These are phyloP conservation scores for Dryobates pubescens DNA, from an alignment of 2,797 vertebrate genomes.

Conservation along the genomic window DNA sequence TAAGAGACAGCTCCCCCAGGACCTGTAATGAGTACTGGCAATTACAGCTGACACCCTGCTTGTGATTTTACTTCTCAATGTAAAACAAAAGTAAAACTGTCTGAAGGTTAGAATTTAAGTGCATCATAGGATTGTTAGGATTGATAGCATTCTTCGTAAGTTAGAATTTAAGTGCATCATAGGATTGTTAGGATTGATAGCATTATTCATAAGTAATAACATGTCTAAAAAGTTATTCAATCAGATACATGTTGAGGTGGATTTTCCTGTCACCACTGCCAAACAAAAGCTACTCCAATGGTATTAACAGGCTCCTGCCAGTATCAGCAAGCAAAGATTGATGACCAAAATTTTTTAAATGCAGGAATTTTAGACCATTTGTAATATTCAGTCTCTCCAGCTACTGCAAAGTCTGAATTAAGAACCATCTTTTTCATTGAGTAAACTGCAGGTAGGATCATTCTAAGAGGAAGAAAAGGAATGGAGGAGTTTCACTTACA, in stretches of 20 bases:
- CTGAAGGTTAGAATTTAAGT: background rate
- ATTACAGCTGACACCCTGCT: background rate
- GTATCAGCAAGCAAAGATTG: background rate
- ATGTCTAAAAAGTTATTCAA: background rate
- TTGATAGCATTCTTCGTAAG: background rate
- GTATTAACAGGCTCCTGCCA: background rate
- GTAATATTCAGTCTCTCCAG: background rate
- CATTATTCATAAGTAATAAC: background rate
- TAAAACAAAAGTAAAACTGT: background rate
- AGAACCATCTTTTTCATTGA: background rate
- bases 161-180: background rate
- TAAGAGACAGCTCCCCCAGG: background rate
- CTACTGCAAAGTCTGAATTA: background rate
- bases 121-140: background rate
- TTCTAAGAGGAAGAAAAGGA: background rate
- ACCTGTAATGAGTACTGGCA: background rate
- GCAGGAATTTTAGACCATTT: background rate
- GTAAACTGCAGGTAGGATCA: background rate
- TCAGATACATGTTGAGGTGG: background rate
- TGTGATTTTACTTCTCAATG: background rate
- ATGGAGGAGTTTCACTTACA: background rate
- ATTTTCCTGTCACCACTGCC: background rate
- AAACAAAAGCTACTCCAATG: background rate
- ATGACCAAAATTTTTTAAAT: background rate
- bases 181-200: conserved; percentile 1